phyloP scores from a whole-genome alignment of 2,888 invertebrate species.

The Drosophila mimica region DNA sequence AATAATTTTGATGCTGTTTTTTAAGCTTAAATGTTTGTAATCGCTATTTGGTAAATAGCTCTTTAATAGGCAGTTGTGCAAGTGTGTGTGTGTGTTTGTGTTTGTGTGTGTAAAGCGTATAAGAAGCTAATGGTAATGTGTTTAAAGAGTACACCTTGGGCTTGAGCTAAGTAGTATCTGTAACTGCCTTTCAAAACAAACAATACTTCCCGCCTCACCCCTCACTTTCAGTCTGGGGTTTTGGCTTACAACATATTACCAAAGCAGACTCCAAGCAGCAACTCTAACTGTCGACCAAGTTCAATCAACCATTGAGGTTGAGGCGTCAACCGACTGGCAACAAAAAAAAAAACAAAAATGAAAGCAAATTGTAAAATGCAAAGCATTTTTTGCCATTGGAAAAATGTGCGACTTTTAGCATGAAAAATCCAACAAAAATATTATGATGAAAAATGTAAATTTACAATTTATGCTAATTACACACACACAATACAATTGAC shows the following conservation, averaged over 20 bases:
- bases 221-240: constrained; percentile 2
- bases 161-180: constrained; percentile 30
- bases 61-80: constrained; percentile 42
- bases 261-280: constrained; percentile 24
- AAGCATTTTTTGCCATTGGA: constrained; percentile 63
- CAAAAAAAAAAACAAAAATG: constrained; percentile 39
- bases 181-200: constrained; percentile 59
- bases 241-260: constrained; percentile 41
- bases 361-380: constrained; percentile 67
- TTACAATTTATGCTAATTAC: constrained; percentile 77
- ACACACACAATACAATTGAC: constrained; percentile 69
- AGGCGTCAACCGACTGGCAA: constrained; percentile 69
- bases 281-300: constrained; percentile 63
- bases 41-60: constrained; percentile 40
- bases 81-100: constrained; percentile 12
- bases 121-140: constrained; percentile 61
- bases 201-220: background rate
- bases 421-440: constrained; percentile 26
- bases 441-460: constrained; percentile 64
- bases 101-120: constrained; percentile 45
- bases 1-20: constrained; percentile 41
- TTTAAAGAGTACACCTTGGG: constrained; percentile 23
- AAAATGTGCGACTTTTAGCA: constrained; percentile 80
- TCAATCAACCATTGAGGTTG: constrained; percentile 76
- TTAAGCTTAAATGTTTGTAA: constrained; percentile 61